Base-by-base conservation (phyloP, 1,140 invertebrate species). In the Sycobia sp. region DNA sequence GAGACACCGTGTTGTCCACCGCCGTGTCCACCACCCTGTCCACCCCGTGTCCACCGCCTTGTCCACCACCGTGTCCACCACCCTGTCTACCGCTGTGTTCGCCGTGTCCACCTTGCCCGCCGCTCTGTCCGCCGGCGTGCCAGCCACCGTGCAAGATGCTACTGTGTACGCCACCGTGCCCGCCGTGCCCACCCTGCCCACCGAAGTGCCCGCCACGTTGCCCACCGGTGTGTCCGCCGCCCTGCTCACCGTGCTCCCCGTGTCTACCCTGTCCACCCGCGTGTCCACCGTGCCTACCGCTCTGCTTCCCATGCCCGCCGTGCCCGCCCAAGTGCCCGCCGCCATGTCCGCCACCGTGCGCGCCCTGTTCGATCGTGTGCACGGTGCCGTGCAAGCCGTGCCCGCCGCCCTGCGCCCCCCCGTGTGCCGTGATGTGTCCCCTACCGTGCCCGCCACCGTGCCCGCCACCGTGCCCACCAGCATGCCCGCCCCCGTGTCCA, bases 1-100 rank as follows among this genome's bases (percentile, higher is more conserved):
- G 76, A 78, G 13, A 55, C 67, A 18, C 43, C 68, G n/a, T 67
- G 69, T 59, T 32, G 57, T 8, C 32, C 74, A 44, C 71, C 71
- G 22, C 53, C 60, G 14, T 20, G 16, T 14, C 34, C 60, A 8
- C 29, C 18, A n/a, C 22, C 38, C 4, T 41, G 51, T 39, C 2
- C 56, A n/a, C 44, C 14, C 11, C 8, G 1, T 27, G 36, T 27
- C 55, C 32, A 23, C 29, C 11, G 29, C 29, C 29, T 32, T 11
- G 29, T 32, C 11, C 5, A 32, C 29, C 29, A 11, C 29, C 29
- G 29, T n/a, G 29, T 32, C 5, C 29, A 32, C 5, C 29, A 4
- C 29, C 5, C 29, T 4, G 29, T 11, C 29, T 32, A 11, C 29
- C 29, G n/a, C 29, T 11, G 29, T 11, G 29, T 1, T 25, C 0